Evolutionary conservation across 2,888 invertebrate genomes (phyloP).

Genomic region (Auanema freiburgensis): DNA sequence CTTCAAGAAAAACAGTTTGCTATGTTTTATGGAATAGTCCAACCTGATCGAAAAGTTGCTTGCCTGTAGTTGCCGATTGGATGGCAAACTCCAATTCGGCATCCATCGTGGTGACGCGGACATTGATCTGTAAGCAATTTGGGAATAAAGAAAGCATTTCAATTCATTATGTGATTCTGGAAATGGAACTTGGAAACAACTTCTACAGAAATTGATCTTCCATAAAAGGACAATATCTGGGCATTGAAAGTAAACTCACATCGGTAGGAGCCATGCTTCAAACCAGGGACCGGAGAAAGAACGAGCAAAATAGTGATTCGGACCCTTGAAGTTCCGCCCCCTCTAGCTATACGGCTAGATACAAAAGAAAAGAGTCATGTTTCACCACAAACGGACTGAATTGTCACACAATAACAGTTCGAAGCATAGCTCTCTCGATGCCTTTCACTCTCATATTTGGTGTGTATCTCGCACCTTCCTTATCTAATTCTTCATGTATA

Average conservation of each 20-base stretch:
- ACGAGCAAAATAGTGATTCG: not conserved
- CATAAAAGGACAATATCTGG: too few species aligned
- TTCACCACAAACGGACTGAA: conserved; percentile 3
- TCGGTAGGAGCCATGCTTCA: not conserved
- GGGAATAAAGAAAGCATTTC: not conserved
- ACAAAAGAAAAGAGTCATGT: conserved; percentile 12
- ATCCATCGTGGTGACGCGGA: conserved; percentile 99
- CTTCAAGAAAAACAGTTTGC: conserved; percentile 21
- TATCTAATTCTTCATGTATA: too few species aligned
- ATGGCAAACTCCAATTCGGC: conserved; percentile 99
- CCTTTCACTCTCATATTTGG: too few species aligned
- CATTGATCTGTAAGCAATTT: conserved; percentile 77
- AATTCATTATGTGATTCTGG: not conserved
- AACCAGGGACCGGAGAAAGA: not conserved
- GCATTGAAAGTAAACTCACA: too few species aligned
- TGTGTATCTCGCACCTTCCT: too few species aligned
- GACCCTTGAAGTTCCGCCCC: conserved; percentile 3
- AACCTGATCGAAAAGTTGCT: conserved; percentile 95
- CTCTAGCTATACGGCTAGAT: conserved; percentile 5
- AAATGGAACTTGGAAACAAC: not conserved
- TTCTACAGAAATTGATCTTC: too few species aligned
- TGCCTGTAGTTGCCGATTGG: conserved; percentile 98
- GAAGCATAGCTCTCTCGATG: not conserved
- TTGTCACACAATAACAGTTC: conserved; percentile 3
- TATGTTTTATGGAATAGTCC: not conserved